A percentile compares a stretch with the other conserved stretches of the same genome.
These are phyloP conservation scores for Varanus komodoensis DNA, from an alignment of 2,113 vertebrate species.

Conservation along the genomic window DNA sequence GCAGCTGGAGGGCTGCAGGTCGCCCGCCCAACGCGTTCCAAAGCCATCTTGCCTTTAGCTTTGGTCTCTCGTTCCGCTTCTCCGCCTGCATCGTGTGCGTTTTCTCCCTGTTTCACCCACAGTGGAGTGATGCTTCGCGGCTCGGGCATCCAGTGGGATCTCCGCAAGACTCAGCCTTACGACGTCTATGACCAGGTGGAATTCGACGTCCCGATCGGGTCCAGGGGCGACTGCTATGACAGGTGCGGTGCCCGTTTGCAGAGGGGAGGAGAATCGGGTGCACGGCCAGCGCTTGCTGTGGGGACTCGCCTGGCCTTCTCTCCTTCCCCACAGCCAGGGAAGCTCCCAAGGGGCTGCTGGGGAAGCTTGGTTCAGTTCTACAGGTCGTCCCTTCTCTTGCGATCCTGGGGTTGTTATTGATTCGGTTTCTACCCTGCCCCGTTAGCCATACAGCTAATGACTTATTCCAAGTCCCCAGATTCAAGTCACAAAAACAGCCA, in stretches of 20 bases:
- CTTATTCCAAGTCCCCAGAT: background rate
- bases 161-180: constrained; percentile 94
- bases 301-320: background rate
- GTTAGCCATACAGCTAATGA: too few species aligned
- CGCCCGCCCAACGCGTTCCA: background rate
- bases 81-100: too few species aligned
- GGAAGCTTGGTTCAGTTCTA: background rate
- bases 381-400: background rate
- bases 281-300: too few species aligned
- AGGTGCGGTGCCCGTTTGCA: constrained; percentile 72
- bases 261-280: background rate
- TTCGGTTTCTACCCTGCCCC: too few species aligned
- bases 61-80: background rate
- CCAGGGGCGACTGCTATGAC: constrained; percentile 91
- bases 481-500: background rate
- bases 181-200: constrained; percentile 94
- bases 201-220: constrained; percentile 93
- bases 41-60: background rate
- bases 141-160: constrained; percentile 95
- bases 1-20: too few species aligned
- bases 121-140: constrained; percentile 96
- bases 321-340: too few species aligned
- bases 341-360: background rate
- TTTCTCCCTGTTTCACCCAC: background rate
- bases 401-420: background rate